Percentiles rank a stretch among this genome's conserved stretches.
Evolutionary conservation across 2,888 invertebrate genomes (phyloP).

Genomic region (Polymixis flavicincta): DNA sequence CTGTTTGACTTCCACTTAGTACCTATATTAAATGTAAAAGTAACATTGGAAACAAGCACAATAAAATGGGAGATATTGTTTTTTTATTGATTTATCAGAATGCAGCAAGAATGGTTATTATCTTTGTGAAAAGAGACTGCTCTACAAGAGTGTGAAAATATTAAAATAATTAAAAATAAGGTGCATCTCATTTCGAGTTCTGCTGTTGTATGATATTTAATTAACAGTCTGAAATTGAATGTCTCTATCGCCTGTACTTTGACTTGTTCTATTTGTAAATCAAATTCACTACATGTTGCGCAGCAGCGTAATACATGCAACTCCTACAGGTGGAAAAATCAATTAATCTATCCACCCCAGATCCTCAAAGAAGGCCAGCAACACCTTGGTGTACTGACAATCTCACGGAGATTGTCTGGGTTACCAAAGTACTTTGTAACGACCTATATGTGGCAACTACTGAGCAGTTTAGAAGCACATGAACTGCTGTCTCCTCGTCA

Average conservation of each 20-base stretch:
- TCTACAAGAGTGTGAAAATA: background rate
- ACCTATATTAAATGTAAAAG: background rate
- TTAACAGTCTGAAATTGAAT: background rate
- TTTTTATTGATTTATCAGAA: background rate
- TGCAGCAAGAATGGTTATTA: background rate
- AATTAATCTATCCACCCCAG: too few relatives aligned
- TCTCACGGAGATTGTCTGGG: too few relatives aligned
- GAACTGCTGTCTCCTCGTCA: too few relatives aligned
- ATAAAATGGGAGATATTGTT: background rate
- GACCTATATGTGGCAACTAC: too few relatives aligned
- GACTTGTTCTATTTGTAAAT: background rate
- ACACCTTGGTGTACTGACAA: too few relatives aligned
- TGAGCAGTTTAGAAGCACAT: too few relatives aligned
- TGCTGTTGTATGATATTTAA: background rate
- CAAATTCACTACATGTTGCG: background rate
- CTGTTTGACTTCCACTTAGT: too few relatives aligned
- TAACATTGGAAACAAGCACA: background rate
- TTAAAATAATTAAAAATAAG: constrained; percentile 5
- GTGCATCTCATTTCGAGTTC: background rate
- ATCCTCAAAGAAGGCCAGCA: too few relatives aligned
- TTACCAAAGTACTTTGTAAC: too few relatives aligned
- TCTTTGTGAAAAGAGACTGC: background rate
- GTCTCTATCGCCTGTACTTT: background rate
- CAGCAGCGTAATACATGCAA: too few relatives aligned
- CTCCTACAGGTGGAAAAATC: too few relatives aligned